Conservation (phyloP, 2,888 invertebrate species). For the Calliscelio sp. region DNA sequence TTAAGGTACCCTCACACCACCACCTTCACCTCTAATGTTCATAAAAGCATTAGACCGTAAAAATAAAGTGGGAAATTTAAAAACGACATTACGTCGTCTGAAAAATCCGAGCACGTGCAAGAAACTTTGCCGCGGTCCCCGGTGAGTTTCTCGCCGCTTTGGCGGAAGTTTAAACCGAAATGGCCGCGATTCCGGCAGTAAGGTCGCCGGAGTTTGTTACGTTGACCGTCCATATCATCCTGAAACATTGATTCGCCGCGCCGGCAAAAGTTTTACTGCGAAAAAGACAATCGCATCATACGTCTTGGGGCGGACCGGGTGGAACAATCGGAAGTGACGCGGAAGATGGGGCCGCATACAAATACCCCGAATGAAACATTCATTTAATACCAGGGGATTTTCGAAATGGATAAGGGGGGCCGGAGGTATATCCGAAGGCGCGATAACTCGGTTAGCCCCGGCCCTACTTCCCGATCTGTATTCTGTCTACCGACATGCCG, state of each 20-base stretch:
- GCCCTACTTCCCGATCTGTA: constrained; percentile 84
- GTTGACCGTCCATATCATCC: constrained; percentile 70
- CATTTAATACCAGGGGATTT: constrained; percentile 84
- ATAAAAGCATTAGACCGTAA: too few relatives aligned
- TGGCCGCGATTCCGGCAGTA: constrained; percentile 67
- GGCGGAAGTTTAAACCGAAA: constrained; percentile 79
- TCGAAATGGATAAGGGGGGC: constrained; percentile 79
- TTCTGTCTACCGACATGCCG: constrained; percentile 83
- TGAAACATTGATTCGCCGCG: constrained; percentile 79
- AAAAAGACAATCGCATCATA: constrained; percentile 75
- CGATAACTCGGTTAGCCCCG: constrained; percentile 83
- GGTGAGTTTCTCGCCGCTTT: constrained; percentile 74
- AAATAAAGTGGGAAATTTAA: too few relatives aligned
- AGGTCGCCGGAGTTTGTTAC: constrained; percentile 70
- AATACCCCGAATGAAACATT: constrained; percentile 84
- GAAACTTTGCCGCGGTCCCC: constrained; percentile 72
- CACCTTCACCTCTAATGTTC: too few relatives aligned
- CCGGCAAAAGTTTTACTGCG: constrained; percentile 76
- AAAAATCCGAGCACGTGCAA: constrained; percentile 64
- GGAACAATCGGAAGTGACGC: constrained; percentile 76
- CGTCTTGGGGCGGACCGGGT: constrained; percentile 70
- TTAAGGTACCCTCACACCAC: too few relatives aligned
- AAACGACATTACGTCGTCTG: too few relatives aligned
- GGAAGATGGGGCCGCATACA: constrained; percentile 79
- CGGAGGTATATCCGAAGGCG: constrained; percentile 76